Evolutionary conservation across 2,113 vertebrate species (phyloP).

Genomic region (Bubalus kerabau): DNA sequence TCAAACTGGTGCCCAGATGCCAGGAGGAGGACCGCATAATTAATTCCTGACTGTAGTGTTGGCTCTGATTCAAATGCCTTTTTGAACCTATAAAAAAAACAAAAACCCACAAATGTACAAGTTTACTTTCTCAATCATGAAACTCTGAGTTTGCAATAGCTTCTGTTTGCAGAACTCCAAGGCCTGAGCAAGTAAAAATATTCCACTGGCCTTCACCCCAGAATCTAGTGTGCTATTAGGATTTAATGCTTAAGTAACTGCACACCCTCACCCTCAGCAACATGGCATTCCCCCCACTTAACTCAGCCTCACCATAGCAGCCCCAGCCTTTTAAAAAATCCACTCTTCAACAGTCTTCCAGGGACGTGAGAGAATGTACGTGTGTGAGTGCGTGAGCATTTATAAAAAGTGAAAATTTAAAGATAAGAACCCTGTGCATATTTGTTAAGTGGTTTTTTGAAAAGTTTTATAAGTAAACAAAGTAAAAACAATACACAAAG

Average conservation of each 20-base stretch:
- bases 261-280: slow-evolving; percentile 25
- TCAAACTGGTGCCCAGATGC: slow-evolving; percentile 97
- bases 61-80: slow-evolving; percentile 98
- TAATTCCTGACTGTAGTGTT: slow-evolving; percentile 97
- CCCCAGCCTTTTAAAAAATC: neutral
- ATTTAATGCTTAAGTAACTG: slow-evolving; percentile 61
- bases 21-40: slow-evolving; percentile 96
- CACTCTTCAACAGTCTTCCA: neutral
- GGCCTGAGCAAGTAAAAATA: slow-evolving; percentile 71
- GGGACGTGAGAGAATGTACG: neutral
- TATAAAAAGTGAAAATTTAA: neutral
- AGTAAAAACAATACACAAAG: neutral
- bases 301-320: neutral
- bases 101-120: slow-evolving; percentile 53
- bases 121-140: slow-evolving; percentile 75
- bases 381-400: neutral
- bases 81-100: slow-evolving; percentile 89
- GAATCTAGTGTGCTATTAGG: slow-evolving; percentile 70
- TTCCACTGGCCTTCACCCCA: slow-evolving; percentile 66
- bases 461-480: neutral
- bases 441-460: neutral
- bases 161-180: slow-evolving; percentile 73
- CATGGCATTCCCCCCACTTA: neutral
- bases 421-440: neutral
- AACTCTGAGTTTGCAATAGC: slow-evolving; percentile 64